phyloP scores from a whole-genome alignment of 2,113 vertebrate species.

The Climacteris rufus region DNA sequence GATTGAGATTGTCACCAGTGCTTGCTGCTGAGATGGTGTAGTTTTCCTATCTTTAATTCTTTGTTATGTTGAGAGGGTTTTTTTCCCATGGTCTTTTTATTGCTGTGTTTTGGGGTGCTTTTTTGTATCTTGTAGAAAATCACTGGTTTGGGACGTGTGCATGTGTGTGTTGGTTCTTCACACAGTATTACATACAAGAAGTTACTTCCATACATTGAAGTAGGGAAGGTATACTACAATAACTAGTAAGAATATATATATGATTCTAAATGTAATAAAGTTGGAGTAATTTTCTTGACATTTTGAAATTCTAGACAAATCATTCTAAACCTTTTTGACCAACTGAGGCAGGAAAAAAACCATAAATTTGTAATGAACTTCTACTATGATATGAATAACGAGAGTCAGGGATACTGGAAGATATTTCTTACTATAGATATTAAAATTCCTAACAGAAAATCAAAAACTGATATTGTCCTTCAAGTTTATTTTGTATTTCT shows the following conservation, averaged over 20 bases:
- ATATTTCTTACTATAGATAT: neutral
- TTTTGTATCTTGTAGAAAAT: neutral
- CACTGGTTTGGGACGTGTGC: fast-evolving
- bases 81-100: neutral
- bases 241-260: neutral
- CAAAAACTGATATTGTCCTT: neutral
- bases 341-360: neutral
- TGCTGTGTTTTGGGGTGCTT: neutral
- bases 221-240: neutral
- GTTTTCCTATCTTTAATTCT: neutral
- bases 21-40: neutral
- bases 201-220: neutral
- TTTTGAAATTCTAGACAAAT: neutral
- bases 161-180: neutral
- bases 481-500: neutral
- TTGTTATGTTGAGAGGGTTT: neutral
- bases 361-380: neutral
- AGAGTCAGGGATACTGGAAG: neutral
- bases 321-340: neutral
- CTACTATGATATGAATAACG: neutral
- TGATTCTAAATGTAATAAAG: neutral
- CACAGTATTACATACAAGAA: neutral
- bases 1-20: neutral
- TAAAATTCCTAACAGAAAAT: neutral
- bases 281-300: neutral